Percentiles rank a stretch among this genome's conserved stretches.
Evolutionary conservation across 2,113 vertebrate species (phyloP).

Genomic region (Polypterus bichir): DNA sequence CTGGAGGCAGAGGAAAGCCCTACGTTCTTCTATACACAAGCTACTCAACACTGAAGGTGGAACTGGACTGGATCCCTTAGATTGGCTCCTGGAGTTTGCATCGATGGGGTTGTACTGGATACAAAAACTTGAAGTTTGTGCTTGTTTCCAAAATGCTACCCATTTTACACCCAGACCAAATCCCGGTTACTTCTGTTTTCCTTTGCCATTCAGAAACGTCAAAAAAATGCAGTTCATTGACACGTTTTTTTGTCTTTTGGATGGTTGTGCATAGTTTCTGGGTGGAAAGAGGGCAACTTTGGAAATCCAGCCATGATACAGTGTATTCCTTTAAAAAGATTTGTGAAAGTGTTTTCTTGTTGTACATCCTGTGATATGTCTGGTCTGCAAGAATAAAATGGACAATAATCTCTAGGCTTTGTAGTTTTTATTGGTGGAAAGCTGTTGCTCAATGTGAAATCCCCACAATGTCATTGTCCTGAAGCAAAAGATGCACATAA

Average conservation of each 20-base stretch:
- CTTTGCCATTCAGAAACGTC: neutral
- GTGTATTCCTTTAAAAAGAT: neutral
- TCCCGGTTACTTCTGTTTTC: neutral
- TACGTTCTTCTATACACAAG: no score
- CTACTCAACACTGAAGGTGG: no score
- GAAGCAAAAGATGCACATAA: no score
- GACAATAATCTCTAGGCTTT: neutral
- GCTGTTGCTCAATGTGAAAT: no score
- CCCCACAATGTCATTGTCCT: no score
- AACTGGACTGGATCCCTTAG: neutral
- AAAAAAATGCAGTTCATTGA: neutral
- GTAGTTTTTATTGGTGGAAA: neutral
- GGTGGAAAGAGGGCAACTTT: neutral
- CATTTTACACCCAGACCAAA: neutral
- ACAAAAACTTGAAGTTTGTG: neutral
- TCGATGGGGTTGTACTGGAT: neutral
- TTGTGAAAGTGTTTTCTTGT: constrained; percentile 1
- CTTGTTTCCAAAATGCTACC: neutral
- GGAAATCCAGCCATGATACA: neutral
- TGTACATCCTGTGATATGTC: constrained; percentile 1
- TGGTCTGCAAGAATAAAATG: neutral
- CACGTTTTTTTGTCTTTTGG: constrained; percentile 23
- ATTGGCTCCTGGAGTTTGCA: neutral
- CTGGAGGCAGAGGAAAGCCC: no score
- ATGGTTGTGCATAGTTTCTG: constrained; percentile 15